phyloP scores from a whole-genome alignment of 2,888 invertebrate genomes.

The Drosophila multiciliata region DNA sequence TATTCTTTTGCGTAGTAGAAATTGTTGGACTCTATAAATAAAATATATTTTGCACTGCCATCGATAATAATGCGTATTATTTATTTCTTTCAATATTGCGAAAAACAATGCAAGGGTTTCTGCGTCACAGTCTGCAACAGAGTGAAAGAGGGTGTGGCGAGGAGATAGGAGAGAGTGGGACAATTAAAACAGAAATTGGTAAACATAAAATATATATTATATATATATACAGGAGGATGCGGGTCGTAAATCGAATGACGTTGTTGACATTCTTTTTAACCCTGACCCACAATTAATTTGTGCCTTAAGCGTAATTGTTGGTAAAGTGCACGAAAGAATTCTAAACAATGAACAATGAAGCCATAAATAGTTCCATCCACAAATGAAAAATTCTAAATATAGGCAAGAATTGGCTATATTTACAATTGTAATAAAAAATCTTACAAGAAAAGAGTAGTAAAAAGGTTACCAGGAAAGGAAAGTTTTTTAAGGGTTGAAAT shows the following conservation, averaged over 20 bases:
- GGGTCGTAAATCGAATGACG: constrained; percentile 48
- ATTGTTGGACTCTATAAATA: constrained; percentile 50
- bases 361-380: not conserved
- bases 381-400: not conserved
- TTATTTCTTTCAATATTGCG: not conserved
- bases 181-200: constrained; percentile 40
- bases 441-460: not conserved
- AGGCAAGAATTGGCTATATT: not conserved
- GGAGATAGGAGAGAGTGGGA: not conserved
- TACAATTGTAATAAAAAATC: not conserved
- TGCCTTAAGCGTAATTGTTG: not conserved
- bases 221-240: constrained; percentile 28
- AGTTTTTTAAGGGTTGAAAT: too few species aligned
- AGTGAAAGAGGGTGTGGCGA: not conserved
- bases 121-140: constrained; percentile 49
- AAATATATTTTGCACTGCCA: constrained; percentile 13
- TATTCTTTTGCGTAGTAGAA: constrained; percentile 23
- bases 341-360: not conserved
- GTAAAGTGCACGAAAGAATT: not conserved
- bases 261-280: constrained; percentile 22
- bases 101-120: constrained; percentile 28
- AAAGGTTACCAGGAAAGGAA: not conserved
- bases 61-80: constrained; percentile 39
- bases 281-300: constrained; percentile 42
- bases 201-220: not conserved